Evolutionary conservation across 2,113 vertebrate genomes (phyloP).

Genomic region (Silurus meridionalis): DNA sequence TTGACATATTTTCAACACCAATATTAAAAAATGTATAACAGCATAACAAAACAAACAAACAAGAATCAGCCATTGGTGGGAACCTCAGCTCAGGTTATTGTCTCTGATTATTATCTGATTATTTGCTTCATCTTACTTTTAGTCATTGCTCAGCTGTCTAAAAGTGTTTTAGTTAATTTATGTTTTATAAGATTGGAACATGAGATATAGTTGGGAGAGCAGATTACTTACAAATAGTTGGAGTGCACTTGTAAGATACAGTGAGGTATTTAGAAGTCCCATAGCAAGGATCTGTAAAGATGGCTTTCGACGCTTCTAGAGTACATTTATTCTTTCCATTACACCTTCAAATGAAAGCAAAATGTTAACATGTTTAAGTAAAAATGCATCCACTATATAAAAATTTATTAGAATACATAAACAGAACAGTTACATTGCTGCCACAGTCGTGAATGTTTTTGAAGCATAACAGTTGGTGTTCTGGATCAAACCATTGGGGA

Average conservation of each 20-base stretch:
- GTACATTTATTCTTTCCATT: slow-evolving; percentile 12
- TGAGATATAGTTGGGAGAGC: not conserved
- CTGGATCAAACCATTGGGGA: no score
- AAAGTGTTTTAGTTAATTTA: not conserved
- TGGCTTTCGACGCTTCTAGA: not conserved
- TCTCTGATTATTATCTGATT: not conserved
- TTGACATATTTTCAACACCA: no score
- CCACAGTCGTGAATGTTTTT: not conserved
- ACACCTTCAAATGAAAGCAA: slow-evolving; percentile 20
- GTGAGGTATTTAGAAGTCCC: slow-evolving; percentile 35
- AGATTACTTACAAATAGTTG: slow-evolving; percentile 2
- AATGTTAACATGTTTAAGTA: not conserved
- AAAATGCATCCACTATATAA: not conserved
- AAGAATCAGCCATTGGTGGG: not conserved
- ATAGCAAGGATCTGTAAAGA: slow-evolving; percentile 26
- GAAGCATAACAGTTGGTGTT: slow-evolving; percentile 18
- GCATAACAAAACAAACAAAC: not conserved
- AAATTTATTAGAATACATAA: not conserved
- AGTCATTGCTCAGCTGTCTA: not conserved
- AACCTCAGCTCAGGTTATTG: not conserved
- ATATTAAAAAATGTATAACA: not conserved
- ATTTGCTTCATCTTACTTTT: not conserved
- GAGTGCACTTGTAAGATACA: slow-evolving; percentile 24
- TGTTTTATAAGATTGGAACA: not conserved
- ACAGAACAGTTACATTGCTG: not conserved